Percentiles rank a stretch among this genome's conserved stretches.
Evolutionary conservation across 2,888 invertebrate genomes (phyloP).

Genomic region (Pterostichus niger): DNA sequence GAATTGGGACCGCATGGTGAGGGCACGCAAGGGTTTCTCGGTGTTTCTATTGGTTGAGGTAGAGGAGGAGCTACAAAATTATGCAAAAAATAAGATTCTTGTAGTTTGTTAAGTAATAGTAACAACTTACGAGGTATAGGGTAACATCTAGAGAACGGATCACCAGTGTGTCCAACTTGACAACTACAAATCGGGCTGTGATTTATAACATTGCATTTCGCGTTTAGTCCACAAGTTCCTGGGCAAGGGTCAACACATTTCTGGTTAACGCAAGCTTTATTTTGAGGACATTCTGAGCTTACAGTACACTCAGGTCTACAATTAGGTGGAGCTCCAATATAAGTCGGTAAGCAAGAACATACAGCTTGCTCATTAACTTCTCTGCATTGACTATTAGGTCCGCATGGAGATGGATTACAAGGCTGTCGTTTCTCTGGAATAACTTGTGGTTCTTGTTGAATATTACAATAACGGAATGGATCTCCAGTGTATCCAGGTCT

Average conservation of each 20-base stretch:
- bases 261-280: conserved; percentile 83
- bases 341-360: conserved; percentile 75
- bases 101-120: background rate
- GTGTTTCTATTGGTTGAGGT: conserved; percentile 37
- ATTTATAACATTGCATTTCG: conserved; percentile 84
- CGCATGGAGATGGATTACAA: conserved; percentile 87
- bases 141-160: conserved; percentile 78
- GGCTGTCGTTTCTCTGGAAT: conserved; percentile 78
- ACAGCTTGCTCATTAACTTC: conserved; percentile 74
- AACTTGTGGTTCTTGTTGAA: conserved; percentile 69
- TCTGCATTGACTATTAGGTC: conserved; percentile 87
- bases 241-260: conserved; percentile 86
- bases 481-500: conserved; percentile 81
- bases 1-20: conserved; percentile 85
- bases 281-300: conserved; percentile 83
- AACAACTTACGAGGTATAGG: conserved; percentile 71
- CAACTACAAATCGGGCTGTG: conserved; percentile 88
- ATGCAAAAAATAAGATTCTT: conserved; percentile 6
- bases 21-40: conserved; percentile 83
- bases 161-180: conserved; percentile 82
- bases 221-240: conserved; percentile 84
- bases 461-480: conserved; percentile 84
- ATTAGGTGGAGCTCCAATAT: conserved; percentile 75
- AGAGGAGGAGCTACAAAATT: conserved; percentile 70
- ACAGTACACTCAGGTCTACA: conserved; percentile 84